These are phyloP conservation scores for Brenthis daphne DNA, from an alignment of 2,888 invertebrate genomes.

Conservation along the genomic window DNA sequence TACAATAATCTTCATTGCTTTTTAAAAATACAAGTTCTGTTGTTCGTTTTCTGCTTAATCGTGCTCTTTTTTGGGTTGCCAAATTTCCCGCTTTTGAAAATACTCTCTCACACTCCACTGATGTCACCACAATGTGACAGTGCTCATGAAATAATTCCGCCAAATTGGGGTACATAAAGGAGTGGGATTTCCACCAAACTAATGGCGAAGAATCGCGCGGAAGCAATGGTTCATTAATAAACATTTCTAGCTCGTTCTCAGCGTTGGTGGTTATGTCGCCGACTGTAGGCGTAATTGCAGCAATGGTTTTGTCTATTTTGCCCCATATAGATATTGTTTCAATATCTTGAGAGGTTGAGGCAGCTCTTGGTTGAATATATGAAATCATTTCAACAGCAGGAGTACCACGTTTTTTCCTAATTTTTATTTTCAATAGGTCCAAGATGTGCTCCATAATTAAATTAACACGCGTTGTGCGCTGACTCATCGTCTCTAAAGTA, in stretches of 20 bases:
- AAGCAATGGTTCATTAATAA: not conserved
- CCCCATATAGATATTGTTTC: constrained; percentile 31
- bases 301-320: constrained; percentile 33
- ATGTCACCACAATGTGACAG: constrained; percentile 32
- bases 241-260: constrained; percentile 1
- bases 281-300: constrained; percentile 21
- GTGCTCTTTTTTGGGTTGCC: constrained; percentile 21
- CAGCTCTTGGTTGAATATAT: not conserved
- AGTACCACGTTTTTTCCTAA: no score
- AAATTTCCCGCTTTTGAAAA: constrained; percentile 24
- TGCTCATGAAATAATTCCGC: constrained; percentile 26
- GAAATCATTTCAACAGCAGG: no score
- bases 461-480: not conserved
- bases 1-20: not conserved
- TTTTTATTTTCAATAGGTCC: not conserved
- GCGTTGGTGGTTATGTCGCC: not conserved
- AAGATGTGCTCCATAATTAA: not conserved
- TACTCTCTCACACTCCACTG: constrained; percentile 26
- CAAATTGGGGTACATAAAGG: constrained; percentile 31
- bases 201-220: not conserved
- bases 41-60: constrained; percentile 27
- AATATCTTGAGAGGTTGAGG: not conserved
- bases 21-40: constrained; percentile 28
- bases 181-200: constrained; percentile 33
- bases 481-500: no score